A percentile compares a stretch with the other conserved stretches of the same genome.
These are phyloP conservation scores for Pristionchus japonicus DNA, from an alignment of 2,888 invertebrate genomes.

Conservation along the genomic window DNA sequence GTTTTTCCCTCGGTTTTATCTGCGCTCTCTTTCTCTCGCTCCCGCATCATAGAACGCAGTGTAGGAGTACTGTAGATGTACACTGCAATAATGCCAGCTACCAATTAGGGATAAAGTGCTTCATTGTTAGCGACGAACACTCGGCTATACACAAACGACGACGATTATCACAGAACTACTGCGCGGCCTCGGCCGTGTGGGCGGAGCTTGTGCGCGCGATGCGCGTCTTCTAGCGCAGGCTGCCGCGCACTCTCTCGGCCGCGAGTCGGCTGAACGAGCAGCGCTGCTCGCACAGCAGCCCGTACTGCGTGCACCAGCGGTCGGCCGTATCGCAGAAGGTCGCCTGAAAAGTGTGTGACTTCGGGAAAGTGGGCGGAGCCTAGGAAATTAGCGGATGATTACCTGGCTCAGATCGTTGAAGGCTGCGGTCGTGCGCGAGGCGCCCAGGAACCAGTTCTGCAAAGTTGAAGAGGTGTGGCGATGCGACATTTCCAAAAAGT, in stretches of 20 bases:
- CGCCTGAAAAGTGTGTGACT: background rate
- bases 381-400: too few relatives aligned
- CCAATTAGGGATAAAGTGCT: background rate
- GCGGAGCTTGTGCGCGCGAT: background rate
- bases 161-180: constrained; percentile 13
- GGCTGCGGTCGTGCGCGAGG: background rate
- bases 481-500: background rate
- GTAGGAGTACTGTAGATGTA: too few relatives aligned
- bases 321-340: constrained; percentile 44
- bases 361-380: constrained; percentile 14
- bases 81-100: too few relatives aligned
- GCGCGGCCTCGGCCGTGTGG: background rate
- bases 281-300: constrained; percentile 34
- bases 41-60: too few relatives aligned
- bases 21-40: too few relatives aligned
- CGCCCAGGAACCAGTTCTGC: constrained; percentile 24
- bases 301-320: constrained; percentile 36
- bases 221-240: constrained; percentile 1
- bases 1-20: too few relatives aligned
- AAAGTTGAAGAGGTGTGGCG: background rate
- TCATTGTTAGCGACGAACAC: constrained; percentile 28
- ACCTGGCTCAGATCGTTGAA: constrained; percentile 42
- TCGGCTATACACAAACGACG: background rate
- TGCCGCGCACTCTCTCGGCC: constrained; percentile 30
- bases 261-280: constrained; percentile 34